Conservation (phyloP, 2,888 invertebrate genomes). For the Carabus problematicus region DNA sequence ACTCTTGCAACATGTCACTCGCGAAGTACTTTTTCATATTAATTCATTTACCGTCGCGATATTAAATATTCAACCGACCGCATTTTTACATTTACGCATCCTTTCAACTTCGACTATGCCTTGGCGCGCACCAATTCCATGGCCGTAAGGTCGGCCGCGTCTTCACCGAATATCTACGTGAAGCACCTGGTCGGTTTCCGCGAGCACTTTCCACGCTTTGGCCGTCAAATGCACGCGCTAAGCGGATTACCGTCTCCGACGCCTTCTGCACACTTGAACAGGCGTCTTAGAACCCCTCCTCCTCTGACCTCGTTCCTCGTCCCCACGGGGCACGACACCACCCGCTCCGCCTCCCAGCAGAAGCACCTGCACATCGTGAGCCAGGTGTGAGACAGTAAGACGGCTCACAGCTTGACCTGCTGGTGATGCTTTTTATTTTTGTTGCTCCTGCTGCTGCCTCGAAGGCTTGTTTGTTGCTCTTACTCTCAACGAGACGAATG, state of each 20-base stretch:
- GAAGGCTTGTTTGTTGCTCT: too few species aligned
- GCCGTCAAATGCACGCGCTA: conserved; percentile 37
- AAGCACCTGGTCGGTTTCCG: background rate
- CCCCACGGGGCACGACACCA: conserved; percentile 16
- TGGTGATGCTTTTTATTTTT: background rate
- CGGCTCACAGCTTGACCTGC: conserved; percentile 7
- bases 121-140: too few species aligned
- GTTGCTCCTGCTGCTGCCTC: background rate
- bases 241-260: conserved; percentile 33
- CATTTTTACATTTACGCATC: too few species aligned
- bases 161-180: conserved; percentile 2
- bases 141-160: too few species aligned
- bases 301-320: conserved; percentile 7
- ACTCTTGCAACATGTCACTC: too few species aligned
- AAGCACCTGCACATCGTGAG: background rate
- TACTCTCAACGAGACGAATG: too few species aligned
- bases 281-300: conserved; percentile 26
- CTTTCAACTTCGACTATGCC: too few species aligned
- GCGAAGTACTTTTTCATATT: too few species aligned
- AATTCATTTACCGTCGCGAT: too few species aligned
- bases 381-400: conserved; percentile 12
- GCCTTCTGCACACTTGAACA: conserved; percentile 40
- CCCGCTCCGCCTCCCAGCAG: background rate
- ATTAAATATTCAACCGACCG: too few species aligned
- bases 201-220: conserved; percentile 15